phyloP scores from a whole-genome alignment of 1,140 invertebrate genomes.

The Papilio machaon region DNA sequence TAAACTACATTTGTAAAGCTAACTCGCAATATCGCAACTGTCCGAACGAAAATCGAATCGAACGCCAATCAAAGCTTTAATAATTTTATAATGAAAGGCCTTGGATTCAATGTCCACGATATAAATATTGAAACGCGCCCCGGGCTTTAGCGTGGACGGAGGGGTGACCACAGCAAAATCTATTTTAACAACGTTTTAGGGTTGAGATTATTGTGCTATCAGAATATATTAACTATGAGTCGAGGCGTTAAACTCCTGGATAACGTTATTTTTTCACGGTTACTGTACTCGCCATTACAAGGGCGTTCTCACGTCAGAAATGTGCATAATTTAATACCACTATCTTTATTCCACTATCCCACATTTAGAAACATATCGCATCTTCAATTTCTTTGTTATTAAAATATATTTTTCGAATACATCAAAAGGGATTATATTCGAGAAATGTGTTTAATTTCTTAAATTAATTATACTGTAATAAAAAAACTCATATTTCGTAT shows the following conservation, averaged over 20 bases:
- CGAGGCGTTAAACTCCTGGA: background rate
- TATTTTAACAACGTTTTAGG: background rate
- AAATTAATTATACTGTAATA: too few relatives aligned
- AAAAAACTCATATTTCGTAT: too few relatives aligned
- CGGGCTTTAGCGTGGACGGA: background rate
- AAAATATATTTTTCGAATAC: too few relatives aligned
- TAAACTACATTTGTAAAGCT: too few relatives aligned
- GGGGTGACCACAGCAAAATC: background rate
- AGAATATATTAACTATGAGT: background rate
- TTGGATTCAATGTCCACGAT: background rate
- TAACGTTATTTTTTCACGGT: background rate
- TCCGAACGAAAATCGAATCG: too few relatives aligned
- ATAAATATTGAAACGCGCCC: background rate
- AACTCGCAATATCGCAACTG: too few relatives aligned
- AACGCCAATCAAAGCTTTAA: too few relatives aligned
- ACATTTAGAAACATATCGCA: too few relatives aligned
- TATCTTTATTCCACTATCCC: background rate
- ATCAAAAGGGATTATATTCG: too few relatives aligned
- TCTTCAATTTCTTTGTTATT: too few relatives aligned
- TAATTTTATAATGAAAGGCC: background rate
- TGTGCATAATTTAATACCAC: background rate
- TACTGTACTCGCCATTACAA: background rate
- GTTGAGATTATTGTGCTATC: background rate
- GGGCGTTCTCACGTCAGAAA: background rate
- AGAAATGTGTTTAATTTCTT: too few relatives aligned